These are phyloP conservation scores for Cryptoprocta ferox DNA, from an alignment of 2,797 vertebrate genomes.

Conservation along the genomic window DNA sequence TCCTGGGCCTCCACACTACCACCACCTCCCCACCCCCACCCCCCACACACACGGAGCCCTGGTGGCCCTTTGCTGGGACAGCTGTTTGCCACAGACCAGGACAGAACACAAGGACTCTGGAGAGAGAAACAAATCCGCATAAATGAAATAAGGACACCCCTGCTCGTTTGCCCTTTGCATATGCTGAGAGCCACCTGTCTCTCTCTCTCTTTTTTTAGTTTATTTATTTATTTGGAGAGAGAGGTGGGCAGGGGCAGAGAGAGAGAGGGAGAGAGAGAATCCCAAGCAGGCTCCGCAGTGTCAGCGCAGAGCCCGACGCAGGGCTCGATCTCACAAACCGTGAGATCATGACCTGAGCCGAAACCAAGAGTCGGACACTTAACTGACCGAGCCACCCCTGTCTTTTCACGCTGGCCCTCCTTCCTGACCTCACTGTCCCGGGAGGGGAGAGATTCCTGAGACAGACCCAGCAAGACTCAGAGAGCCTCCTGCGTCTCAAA, in stretches of 20 bases:
- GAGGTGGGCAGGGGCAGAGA: too few species aligned
- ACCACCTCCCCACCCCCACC: accelerated
- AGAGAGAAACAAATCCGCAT: background rate
- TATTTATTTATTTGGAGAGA: too few species aligned
- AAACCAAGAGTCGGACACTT: too few species aligned
- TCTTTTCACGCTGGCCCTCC: background rate
- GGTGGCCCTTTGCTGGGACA: background rate
- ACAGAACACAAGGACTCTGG: background rate
- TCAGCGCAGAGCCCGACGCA: too few species aligned
- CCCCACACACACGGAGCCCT: background rate
- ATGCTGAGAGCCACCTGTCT: too few species aligned
- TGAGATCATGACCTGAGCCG: too few species aligned
- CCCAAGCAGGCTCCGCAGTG: too few species aligned
- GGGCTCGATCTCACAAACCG: too few species aligned
- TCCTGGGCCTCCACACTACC: background rate
- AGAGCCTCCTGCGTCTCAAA: background rate
- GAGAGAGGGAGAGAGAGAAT: too few species aligned
- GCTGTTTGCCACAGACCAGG: background rate
- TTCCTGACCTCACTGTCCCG: accelerated
- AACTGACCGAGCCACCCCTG: too few species aligned
- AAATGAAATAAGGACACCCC: accelerated
- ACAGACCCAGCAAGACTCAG: accelerated
- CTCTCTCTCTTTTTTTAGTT: too few species aligned
- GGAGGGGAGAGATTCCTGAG: background rate
- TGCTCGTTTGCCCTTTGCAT: background rate